Percentiles rank a stretch among this genome's conserved stretches.
phyloP scores from a whole-genome alignment of 2,113 vertebrate genomes.

The Poicephalus meyeri region DNA sequence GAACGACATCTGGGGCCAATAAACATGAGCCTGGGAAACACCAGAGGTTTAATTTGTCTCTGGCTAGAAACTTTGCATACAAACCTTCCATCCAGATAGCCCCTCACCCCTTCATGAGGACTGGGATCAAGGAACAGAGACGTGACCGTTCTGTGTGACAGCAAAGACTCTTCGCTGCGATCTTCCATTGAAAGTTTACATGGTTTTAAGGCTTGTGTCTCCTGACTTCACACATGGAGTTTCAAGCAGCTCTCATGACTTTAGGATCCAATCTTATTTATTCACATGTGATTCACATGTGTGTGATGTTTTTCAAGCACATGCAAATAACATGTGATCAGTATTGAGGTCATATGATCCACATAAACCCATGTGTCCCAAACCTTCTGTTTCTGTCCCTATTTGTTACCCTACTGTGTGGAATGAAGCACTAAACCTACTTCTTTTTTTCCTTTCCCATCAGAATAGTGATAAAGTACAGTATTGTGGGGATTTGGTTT shows the following conservation, averaged over 20 bases:
- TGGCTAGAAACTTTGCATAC: background rate
- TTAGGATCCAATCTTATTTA: slow-evolving; percentile 4
- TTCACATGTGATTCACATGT: slow-evolving; percentile 11
- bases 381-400: slow-evolving; percentile 38
- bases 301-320: slow-evolving; percentile 1
- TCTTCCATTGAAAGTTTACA: background rate
- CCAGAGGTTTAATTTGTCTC: background rate
- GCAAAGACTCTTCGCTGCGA: background rate
- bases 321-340: background rate
- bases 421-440: background rate
- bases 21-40: background rate
- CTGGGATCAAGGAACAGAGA: background rate
- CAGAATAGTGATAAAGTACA: background rate
- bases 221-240: background rate
- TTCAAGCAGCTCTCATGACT: slow-evolving; percentile 37
- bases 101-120: background rate
- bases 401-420: background rate
- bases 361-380: slow-evolving; percentile 22
- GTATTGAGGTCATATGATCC: background rate
- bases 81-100: background rate
- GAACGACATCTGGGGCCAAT: background rate
- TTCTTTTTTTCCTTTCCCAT: background rate
- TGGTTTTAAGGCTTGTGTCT: background rate
- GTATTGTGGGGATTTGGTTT: background rate
- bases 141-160: background rate